Base-by-base conservation (phyloP, 2,797 vertebrate species). In the Momotus momota region DNA sequence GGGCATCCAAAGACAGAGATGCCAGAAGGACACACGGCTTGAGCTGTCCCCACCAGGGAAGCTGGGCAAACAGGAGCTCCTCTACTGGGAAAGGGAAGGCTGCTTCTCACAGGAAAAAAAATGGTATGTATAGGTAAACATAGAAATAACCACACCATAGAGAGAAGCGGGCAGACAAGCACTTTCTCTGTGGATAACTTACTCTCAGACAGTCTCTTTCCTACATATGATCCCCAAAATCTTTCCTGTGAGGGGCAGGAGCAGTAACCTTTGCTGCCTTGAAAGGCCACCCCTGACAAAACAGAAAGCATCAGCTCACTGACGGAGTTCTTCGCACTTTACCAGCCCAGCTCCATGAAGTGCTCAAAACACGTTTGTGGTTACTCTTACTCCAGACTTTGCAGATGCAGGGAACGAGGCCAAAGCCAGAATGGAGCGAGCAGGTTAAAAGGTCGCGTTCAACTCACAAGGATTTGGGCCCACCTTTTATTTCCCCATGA, bases 141-240 rank as follows among this genome's bases (percentile, higher is more conserved):
- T 25, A 38, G 61, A 57, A 74, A 71, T 4, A 66, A 46, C 19
- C 1, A 0, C 9, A 14, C 6, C 1, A 0, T 12, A 20, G 12
- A 29, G 35, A 61, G 35, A 12, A 54, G 20, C 46, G 55, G 25
- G 22, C 6, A 26, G 31, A 49, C 25, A 29, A 58, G 18, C 10
- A 14, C 48, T 64, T 64, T 62, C 72, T 81, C 69, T 4, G 14
- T 12, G n/a, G 25, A 46, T 25, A 22, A 10, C 22, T 80, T 38
- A 14, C 3, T 0, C 25, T 72, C 46, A 52, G n/a, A 8, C 13
- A 43, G 25, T 15, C 7, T 35, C 21, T 40, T 78, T 21, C 17
- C 8, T 17, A 43, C 0, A 0, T 2, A 18, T 10, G 26, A 2
- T 5, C 12, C 7, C 3, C 19, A 12, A 31, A 0, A 26, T 9